phyloP scores from a whole-genome alignment of 2,113 vertebrate genomes.

The Motacilla tschutschensis region DNA sequence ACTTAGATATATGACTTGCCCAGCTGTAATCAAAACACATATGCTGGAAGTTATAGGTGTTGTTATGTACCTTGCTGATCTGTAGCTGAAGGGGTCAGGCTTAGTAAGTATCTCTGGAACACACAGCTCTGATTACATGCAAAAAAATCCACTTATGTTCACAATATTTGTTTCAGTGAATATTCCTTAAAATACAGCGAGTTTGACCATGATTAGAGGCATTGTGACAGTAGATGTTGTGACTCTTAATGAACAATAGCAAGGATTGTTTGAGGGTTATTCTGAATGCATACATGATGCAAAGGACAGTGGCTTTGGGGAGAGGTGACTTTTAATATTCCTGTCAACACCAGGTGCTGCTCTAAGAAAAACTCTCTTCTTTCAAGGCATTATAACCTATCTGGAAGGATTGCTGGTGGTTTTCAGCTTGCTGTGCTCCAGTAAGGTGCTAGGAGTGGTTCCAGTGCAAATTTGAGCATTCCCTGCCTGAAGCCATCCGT shows the following conservation, averaged over 20 bases:
- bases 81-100: neutral
- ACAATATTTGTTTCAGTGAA: neutral
- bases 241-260: neutral
- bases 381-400: neutral
- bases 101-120: neutral
- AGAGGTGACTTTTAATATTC: neutral
- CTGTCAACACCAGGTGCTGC: neutral
- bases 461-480: slow-evolving; percentile 5
- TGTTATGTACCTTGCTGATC: neutral
- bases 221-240: neutral
- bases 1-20: neutral
- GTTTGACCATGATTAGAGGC: neutral
- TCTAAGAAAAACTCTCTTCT: neutral
- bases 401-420: neutral
- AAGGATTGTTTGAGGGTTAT: neutral
- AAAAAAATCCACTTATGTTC: neutral
- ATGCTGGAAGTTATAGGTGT: neutral
- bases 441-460: neutral
- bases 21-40: neutral
- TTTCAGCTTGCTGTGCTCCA: neutral
- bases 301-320: neutral
- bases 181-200: neutral
- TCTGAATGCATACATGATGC: neutral
- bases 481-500: neutral
- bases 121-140: neutral